A percentile compares a stretch with the other conserved stretches of the same genome.
These are phyloP conservation scores for Narcine bancroftii DNA, from an alignment of 2,113 vertebrate species.

Conservation along the genomic window DNA sequence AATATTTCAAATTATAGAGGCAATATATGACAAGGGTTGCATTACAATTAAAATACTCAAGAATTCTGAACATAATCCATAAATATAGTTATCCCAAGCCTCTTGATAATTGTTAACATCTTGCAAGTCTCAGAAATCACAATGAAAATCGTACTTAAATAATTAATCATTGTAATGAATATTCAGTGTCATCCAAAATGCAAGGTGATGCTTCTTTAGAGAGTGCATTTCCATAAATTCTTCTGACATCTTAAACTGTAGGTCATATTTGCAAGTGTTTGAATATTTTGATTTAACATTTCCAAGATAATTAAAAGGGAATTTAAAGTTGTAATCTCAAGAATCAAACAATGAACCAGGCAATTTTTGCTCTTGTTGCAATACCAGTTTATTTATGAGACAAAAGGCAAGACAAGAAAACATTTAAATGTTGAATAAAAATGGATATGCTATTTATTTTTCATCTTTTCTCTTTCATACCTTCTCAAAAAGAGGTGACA, in stretches of 20 bases:
- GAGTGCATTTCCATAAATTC: neutral
- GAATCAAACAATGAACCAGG: neutral
- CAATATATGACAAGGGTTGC: neutral
- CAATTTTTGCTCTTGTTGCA: neutral
- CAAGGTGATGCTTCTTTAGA: neutral
- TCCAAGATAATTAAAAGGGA: neutral
- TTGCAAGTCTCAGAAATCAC: neutral
- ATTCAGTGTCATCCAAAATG: neutral
- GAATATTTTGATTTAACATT: neutral
- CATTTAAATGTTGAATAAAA: neutral
- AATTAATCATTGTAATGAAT: neutral
- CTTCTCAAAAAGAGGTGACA: neutral
- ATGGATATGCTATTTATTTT: neutral
- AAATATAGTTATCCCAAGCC: neutral
- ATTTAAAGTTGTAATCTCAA: neutral
- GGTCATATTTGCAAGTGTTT: neutral
- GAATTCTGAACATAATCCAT: neutral
- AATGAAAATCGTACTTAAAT: neutral
- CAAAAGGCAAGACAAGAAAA: neutral
- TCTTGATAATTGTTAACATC: neutral
- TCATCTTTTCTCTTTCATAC: neutral
- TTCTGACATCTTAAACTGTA: neutral
- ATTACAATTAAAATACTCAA: neutral
- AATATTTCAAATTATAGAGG: constrained; percentile 7
- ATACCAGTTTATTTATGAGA: neutral